These are phyloP conservation scores for Tinamus guttatus DNA, from an alignment of 2,113 vertebrate species.

Conservation along the genomic window DNA sequence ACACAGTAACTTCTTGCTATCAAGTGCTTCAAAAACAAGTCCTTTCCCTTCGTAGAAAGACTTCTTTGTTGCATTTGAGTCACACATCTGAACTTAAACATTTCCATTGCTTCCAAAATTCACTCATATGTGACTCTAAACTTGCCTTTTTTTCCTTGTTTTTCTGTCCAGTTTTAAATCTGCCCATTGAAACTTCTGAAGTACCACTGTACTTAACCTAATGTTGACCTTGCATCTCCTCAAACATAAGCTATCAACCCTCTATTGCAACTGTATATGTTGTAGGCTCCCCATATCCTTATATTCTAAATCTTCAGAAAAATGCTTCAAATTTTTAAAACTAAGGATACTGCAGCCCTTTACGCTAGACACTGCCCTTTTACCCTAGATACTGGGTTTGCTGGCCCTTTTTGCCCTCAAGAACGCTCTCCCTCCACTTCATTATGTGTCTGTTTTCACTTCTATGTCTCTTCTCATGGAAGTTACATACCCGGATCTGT, in stretches of 20 bases:
- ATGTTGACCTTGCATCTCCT: neutral
- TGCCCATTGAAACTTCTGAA: neutral
- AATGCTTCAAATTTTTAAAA: neutral
- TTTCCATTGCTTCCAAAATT: conserved; percentile 3
- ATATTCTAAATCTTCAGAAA: neutral
- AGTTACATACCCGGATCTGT: neutral
- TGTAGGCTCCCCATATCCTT: neutral
- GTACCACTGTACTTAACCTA: neutral
- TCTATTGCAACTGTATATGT: neutral
- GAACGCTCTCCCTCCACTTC: neutral
- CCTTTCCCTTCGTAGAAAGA: neutral
- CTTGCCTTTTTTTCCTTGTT: neutral
- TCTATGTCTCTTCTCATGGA: neutral
- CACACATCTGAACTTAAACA: neutral
- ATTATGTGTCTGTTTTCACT: neutral
- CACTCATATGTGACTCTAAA: neutral
- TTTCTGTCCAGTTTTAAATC: neutral
- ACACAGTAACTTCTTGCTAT: neutral
- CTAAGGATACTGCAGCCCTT: neutral
- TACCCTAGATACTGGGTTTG: neutral
- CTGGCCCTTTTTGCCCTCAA: neutral
- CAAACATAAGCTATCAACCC: neutral
- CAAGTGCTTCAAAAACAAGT: conserved; percentile 2
- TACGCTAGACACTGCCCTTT: neutral
- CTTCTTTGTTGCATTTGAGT: neutral